These are phyloP conservation scores for Bombus ignitus DNA, from an alignment of 1,140 invertebrate genomes.

Conservation along the genomic window DNA sequence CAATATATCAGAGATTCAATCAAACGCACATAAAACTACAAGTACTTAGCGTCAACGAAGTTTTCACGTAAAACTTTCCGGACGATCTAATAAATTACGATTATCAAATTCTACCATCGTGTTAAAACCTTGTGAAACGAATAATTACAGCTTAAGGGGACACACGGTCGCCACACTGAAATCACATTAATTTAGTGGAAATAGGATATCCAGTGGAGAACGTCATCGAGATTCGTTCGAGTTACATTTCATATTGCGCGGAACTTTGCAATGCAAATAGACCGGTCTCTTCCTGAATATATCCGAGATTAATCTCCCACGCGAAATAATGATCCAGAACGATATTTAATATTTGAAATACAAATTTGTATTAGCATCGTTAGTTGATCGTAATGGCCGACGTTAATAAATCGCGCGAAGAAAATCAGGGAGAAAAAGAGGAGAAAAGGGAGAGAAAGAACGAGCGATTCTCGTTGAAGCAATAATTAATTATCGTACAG, in stretches of 20 bases:
- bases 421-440: neutral
- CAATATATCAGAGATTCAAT: neutral
- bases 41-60: neutral
- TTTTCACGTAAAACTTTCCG: neutral
- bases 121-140: neutral
- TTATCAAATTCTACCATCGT: neutral
- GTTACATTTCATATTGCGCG: constrained; percentile 6
- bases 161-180: neutral
- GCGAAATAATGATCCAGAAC: constrained; percentile 29
- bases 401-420: constrained; percentile 21
- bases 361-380: constrained; percentile 18
- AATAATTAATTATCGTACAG: constrained; percentile 44
- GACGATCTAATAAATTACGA: neutral
- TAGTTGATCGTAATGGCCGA: neutral
- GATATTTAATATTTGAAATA: constrained; percentile 39
- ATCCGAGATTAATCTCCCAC: neutral
- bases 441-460: neutral
- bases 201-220: neutral
- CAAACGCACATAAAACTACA: neutral
- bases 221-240: constrained; percentile 14
- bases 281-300: neutral
- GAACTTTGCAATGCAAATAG: constrained; percentile 40
- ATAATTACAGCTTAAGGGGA: neutral
- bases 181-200: constrained; percentile 15
- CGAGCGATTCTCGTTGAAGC: neutral